phyloP scores from a whole-genome alignment of 1,140 invertebrate species.

The Eumeta japonica region DNA sequence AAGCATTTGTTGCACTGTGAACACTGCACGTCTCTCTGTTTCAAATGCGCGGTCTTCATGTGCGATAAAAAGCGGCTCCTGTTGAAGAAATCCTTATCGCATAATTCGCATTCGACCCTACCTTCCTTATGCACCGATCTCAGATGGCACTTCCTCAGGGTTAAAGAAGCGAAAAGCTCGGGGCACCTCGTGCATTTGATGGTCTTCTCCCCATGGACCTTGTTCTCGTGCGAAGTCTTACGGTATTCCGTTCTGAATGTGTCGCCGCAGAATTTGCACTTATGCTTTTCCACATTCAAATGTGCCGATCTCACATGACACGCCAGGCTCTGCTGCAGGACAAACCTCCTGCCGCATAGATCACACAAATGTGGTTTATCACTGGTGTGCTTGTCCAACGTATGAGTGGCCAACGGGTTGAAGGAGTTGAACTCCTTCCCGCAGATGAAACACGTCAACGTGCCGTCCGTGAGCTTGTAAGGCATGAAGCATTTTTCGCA shows the following conservation, averaged over 20 bases:
- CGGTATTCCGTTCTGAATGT: slow-evolving; percentile 41
- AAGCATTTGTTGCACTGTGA: slow-evolving; percentile 41
- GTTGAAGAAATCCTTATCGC: slow-evolving; percentile 42
- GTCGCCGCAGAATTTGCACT: slow-evolving; percentile 31
- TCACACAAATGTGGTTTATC: too few species aligned
- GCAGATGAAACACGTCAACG: slow-evolving; percentile 27
- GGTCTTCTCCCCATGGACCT: slow-evolving; percentile 33
- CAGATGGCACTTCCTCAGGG: slow-evolving; percentile 42
- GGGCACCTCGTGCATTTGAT: slow-evolving; percentile 40
- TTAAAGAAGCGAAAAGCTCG: slow-evolving; percentile 36
- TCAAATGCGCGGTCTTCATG: slow-evolving; percentile 38
- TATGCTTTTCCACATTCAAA: slow-evolving; percentile 23
- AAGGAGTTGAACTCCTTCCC: slow-evolving; percentile 30
- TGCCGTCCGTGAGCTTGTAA: slow-evolving; percentile 29
- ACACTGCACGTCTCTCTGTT: slow-evolving; percentile 41
- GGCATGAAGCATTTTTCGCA: slow-evolving; percentile 26
- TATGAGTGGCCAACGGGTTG: slow-evolving; percentile 30
- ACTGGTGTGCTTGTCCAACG: too few species aligned
- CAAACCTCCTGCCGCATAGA: too few species aligned
- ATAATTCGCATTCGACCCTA: slow-evolving; percentile 37
- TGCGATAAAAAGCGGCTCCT: slow-evolving; percentile 46
- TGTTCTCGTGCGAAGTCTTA: slow-evolving; percentile 32
- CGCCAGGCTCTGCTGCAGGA: too few species aligned
- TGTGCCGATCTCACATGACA: too few species aligned
- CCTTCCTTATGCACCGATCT: slow-evolving; percentile 35